These are phyloP conservation scores for Motacilla tschutschensis DNA, from an alignment of 2,113 vertebrate species.

Conservation along the genomic window DNA sequence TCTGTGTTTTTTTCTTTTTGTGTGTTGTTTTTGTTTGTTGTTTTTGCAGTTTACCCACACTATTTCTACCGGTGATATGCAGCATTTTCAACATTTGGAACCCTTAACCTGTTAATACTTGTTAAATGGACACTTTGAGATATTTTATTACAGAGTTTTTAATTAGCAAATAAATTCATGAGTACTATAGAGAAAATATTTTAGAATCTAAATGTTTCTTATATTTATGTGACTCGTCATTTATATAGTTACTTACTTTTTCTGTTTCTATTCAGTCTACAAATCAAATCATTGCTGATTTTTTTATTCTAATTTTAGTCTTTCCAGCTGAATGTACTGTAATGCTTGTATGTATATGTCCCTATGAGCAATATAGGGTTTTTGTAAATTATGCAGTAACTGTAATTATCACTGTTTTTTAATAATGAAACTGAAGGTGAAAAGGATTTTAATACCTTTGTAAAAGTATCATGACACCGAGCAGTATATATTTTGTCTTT, in stretches of 20 bases:
- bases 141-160: slow-evolving; percentile 89
- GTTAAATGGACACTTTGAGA: slow-evolving; percentile 77
- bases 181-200: slow-evolving; percentile 85
- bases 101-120: slow-evolving; percentile 70
- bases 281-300: slow-evolving; percentile 68
- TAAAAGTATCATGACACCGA: slow-evolving; percentile 58
- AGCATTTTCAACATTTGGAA: slow-evolving; percentile 65
- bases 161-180: slow-evolving; percentile 77
- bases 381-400: slow-evolving; percentile 81
- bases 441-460: slow-evolving; percentile 68
- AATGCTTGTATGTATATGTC: slow-evolving; percentile 74
- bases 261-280: slow-evolving; percentile 70
- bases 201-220: slow-evolving; percentile 87
- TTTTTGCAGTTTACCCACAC: slow-evolving; percentile 88
- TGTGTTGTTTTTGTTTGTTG: neutral
- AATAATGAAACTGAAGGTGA: slow-evolving; percentile 69
- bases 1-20: neutral
- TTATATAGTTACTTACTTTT: slow-evolving; percentile 73
- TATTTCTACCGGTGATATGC: slow-evolving; percentile 94
- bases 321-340: slow-evolving; percentile 80
- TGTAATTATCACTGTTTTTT: slow-evolving; percentile 80
- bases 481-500: slow-evolving; percentile 57
- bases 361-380: slow-evolving; percentile 68
- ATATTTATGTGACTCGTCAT: slow-evolving; percentile 88
- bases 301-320: slow-evolving; percentile 71